Evolutionary conservation across 2,113 vertebrate species (phyloP).

Genomic region (Sphaerodactylus townsendi): DNA sequence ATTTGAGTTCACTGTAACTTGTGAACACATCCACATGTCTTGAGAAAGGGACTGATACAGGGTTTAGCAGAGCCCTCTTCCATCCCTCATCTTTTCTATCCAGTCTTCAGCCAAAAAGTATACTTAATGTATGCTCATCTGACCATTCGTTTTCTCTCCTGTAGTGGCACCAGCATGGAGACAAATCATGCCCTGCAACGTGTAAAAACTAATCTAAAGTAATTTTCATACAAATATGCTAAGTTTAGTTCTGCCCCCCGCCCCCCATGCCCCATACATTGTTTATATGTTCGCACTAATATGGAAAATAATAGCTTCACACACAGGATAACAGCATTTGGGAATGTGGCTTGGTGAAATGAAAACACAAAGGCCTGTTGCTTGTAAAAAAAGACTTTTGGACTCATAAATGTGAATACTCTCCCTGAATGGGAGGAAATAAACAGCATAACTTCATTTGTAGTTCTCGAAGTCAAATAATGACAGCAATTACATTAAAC

Average conservation of each 20-base stretch:
- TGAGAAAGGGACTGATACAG: too few species aligned
- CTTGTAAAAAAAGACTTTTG: neutral
- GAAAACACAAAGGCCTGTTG: neutral
- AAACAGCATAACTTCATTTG: slow-evolving; percentile 15
- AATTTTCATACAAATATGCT: neutral
- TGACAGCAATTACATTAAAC: neutral
- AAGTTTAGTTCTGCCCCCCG: neutral
- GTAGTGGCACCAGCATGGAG: neutral
- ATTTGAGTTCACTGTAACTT: too few species aligned
- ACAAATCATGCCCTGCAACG: neutral
- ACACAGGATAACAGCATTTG: neutral
- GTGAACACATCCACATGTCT: too few species aligned
- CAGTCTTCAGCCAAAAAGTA: neutral
- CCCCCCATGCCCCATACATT: neutral
- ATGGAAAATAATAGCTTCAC: neutral
- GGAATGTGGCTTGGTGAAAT: neutral
- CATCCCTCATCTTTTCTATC: neutral
- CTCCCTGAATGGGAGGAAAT: slow-evolving; percentile 13
- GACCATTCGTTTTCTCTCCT: neutral
- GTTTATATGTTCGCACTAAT: neutral
- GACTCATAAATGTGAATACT: neutral
- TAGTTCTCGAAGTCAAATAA: neutral
- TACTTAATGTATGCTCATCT: neutral
- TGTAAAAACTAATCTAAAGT: neutral
- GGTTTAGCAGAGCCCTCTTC: neutral